Percentiles rank a stretch among this genome's conserved stretches.
Evolutionary conservation across 2,888 invertebrate species (phyloP).

Genomic region (Caenorhabditis sulstoni): DNA sequence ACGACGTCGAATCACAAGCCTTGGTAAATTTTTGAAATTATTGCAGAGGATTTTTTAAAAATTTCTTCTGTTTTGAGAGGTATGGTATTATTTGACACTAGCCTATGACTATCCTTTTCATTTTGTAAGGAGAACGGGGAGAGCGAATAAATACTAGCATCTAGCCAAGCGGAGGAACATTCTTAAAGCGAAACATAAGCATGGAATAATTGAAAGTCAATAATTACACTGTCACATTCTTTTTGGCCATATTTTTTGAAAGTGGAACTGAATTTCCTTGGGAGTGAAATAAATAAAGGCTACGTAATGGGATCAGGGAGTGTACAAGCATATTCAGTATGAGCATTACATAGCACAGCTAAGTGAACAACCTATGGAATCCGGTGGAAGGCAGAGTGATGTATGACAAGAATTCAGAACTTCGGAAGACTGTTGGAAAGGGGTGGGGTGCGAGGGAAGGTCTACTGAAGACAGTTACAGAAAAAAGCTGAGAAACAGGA

Average conservation of each 20-base stretch:
- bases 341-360: conserved; percentile 8
- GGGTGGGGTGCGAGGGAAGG: conserved; percentile 36
- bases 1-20: conserved; percentile 47
- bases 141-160: conserved; percentile 42
- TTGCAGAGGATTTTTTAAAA: conserved; percentile 21
- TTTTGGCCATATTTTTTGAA: conserved; percentile 28
- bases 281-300: background rate
- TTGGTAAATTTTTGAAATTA: conserved; percentile 37
- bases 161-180: conserved; percentile 31
- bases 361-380: conserved; percentile 37
- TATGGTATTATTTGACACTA: conserved; percentile 24
- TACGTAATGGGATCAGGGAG: too few species aligned
- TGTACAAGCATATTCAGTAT: background rate
- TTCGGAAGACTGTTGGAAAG: background rate
- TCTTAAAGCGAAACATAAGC: conserved; percentile 16
- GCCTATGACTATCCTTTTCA: conserved; percentile 44
- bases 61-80: background rate
- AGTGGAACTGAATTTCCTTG: conserved; percentile 14
- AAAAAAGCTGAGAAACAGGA: conserved; percentile 7
- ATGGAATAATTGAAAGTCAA: background rate
- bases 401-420: conserved; percentile 21
- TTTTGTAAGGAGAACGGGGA: background rate
- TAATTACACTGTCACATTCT: conserved; percentile 25
- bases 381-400: conserved; percentile 11
- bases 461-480: conserved; percentile 24